These are phyloP conservation scores for Carcina quercana DNA, from an alignment of 2,888 invertebrate genomes.

Conservation along the genomic window DNA sequence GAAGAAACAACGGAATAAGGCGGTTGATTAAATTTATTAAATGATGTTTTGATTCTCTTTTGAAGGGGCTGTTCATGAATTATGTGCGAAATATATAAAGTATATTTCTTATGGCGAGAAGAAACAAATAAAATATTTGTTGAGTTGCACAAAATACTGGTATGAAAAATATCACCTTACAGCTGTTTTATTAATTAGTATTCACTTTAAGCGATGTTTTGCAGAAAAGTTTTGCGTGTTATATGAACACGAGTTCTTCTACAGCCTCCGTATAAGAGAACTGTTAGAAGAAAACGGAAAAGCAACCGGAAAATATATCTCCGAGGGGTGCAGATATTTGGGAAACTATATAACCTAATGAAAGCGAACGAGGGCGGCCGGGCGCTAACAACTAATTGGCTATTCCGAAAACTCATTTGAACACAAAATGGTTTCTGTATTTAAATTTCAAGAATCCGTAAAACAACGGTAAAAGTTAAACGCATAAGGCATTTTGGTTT, in stretches of 20 bases:
- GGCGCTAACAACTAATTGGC: constrained; percentile 75
- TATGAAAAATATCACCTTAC: too few relatives aligned
- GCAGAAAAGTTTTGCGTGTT: too few relatives aligned
- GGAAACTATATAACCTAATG: constrained; percentile 74
- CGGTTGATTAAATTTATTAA: constrained; percentile 22
- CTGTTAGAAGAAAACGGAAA: constrained; percentile 64
- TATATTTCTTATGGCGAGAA: too few relatives aligned
- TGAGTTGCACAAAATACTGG: too few relatives aligned
- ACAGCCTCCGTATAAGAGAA: constrained; percentile 45
- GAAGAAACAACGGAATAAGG: constrained; percentile 15
- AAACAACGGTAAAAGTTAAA: constrained; percentile 66
- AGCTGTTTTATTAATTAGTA: too few relatives aligned
- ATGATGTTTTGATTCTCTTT: constrained; percentile 3
- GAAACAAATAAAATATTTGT: too few relatives aligned
- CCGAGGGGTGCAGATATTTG: constrained; percentile 67
- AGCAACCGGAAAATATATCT: constrained; percentile 67
- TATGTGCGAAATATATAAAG: too few relatives aligned
- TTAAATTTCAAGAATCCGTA: constrained; percentile 71
- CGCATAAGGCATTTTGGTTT: constrained; percentile 52
- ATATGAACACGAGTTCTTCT: constrained; percentile 44
- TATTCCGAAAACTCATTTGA: constrained; percentile 74
- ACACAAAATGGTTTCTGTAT: constrained; percentile 74
- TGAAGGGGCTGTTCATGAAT: too few relatives aligned
- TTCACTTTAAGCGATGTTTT: too few relatives aligned
- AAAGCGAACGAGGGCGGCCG: constrained; percentile 71